Base-by-base conservation (phyloP, 2,888 invertebrate genomes). In the Cheilosia impressa region DNA sequence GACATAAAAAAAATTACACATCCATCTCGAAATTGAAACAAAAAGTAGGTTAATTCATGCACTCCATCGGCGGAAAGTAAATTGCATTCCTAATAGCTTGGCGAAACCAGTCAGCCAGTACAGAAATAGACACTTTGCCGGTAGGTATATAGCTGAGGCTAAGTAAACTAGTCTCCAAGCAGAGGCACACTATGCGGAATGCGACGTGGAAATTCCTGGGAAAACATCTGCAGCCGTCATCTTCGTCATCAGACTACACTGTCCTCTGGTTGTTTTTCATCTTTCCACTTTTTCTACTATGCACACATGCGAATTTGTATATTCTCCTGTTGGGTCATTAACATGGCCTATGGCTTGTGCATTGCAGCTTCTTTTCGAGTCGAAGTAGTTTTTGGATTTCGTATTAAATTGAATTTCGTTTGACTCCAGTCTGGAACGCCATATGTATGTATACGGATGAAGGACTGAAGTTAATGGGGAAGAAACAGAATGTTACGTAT, bases 41-140 rank as follows among this genome's bases (percentile, higher is more conserved):
- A 69, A 69, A 82, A 77, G 65, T 82, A 82, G 82, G 82, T 77
- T 77, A 82, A 82, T 82, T 75, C 45, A 60, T 53, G 34, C 60
- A 62, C 72, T 77, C 60, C 66, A 65, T 43, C 31, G 10, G 71
- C 72, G 60, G 66, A 72, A 77, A 82, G 72, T 77, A 78, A 83
- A 78, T 83, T 73, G 72, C 73, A 73, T 83, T 68, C 41, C 17
- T 9, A n/a, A 5, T 50, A 50, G 52, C 62, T 73, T 57, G 62
- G 68, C 10, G 68, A 65, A 78, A 83, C 72, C 72, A 68, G 78
- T 73, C 52, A 50, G 38, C 55, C 43, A 66, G 63, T 83, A 57
- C 73, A 78, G 62, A 83, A 73, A 78, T 62, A 83, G 72, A 43
- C 24, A 6, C 57, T 55, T 57, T 78, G 66, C 55, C 66, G 55